Base-by-base conservation (phyloP, 1,140 invertebrate genomes). In the Piezodorus guildinii region DNA sequence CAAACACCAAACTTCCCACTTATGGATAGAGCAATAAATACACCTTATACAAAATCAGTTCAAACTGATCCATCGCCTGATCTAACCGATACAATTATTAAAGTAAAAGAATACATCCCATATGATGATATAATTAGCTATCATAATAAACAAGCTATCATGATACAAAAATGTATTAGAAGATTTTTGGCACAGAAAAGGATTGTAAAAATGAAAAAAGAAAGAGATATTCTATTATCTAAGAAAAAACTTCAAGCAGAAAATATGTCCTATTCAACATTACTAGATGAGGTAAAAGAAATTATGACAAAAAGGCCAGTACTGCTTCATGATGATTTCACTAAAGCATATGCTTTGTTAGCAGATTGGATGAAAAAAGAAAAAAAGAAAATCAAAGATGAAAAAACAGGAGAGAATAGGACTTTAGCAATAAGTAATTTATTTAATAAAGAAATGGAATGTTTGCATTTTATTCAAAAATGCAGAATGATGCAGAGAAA, bases 401-500 rank as follows among this genome's bases (percentile, higher is more conserved):
- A 56, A 56, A 56, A 56, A 25, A 23, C 23, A 9, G 19, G 14
- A 27, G 15, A 56, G 27, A 56, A 56, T 23, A 56, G 27, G 12
- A 39, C 12, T 10, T 2, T 9, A 23, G 52, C 52, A 23, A 23
- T 56, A 25, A 27, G 23, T 23, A 15, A 56, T 21, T 14, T 56
- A 21, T 56, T 56, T 56, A 56, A 56, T 4, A 56, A 56, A 56
- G 52, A 56, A 25, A 56, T 56, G 52, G 52, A 56, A 23, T 56
- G 17, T 56, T 56, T 56, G 21, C 17, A 56, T 23, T 56, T 23
- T 25, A 56, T 56, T 23, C 17, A 56, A 23, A 21, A 25, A 25
- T 25, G 19, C 12, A 56, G 52, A 56, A 56, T 56, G 21, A 25
- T 23, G 5, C 9, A 56, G 3, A 21, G 15, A 25, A 23, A 25